Evolutionary conservation across 2,113 vertebrate genomes (phyloP).

Genomic region (Burhinus bistriatus): DNA sequence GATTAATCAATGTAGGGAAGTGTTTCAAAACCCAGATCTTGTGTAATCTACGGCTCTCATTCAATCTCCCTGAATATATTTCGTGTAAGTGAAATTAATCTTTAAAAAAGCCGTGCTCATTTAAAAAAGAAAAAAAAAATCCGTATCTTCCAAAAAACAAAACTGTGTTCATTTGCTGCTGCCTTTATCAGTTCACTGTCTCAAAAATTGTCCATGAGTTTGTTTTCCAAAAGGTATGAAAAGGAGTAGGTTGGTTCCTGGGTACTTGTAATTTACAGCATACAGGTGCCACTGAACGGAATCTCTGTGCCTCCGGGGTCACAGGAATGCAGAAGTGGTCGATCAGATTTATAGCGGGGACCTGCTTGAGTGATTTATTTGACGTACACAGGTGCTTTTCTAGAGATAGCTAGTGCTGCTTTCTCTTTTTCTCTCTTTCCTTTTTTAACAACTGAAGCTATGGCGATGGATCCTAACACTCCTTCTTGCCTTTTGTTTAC

Average conservation of each 20-base stretch:
- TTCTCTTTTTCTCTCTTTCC: background rate
- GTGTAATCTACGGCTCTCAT: background rate
- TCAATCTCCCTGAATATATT: background rate
- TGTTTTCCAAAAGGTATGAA: background rate
- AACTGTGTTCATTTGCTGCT: background rate
- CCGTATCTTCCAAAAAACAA: accelerated
- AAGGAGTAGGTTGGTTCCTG: background rate
- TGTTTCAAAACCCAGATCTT: background rate
- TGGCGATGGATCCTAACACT: background rate
- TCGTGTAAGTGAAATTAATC: background rate
- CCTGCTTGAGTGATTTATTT: background rate
- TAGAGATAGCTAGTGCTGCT: background rate
- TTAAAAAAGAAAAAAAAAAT: background rate
- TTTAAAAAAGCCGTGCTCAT: background rate
- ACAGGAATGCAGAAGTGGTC: background rate
- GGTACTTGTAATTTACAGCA: background rate
- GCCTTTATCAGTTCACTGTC: background rate
- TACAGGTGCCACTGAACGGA: background rate
- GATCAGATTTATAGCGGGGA: background rate
- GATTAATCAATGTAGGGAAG: background rate
- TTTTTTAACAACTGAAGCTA: background rate
- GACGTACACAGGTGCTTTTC: background rate
- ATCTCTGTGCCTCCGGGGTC: background rate
- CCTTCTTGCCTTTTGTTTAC: constrained; percentile 3
- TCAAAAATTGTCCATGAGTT: background rate